phyloP scores from a whole-genome alignment of 2,888 invertebrate genomes.

The Nemotelus nigrinus region DNA sequence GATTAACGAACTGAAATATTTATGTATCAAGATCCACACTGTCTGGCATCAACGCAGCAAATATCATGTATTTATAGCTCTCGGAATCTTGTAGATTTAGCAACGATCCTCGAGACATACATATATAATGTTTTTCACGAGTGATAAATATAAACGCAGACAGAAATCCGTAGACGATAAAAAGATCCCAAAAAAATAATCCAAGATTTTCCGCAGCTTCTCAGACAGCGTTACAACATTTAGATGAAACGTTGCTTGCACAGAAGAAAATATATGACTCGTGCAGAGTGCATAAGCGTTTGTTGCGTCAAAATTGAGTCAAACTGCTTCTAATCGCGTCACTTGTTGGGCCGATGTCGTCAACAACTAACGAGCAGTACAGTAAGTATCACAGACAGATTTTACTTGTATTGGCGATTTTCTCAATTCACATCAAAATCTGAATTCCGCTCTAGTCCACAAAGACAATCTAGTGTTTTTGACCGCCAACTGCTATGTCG shows the following conservation, averaged over 20 bases:
- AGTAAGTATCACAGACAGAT: no score
- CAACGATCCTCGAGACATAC: background rate
- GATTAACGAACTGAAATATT: conserved; percentile 10
- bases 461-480: background rate
- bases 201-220: background rate
- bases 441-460: no score
- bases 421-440: no score
- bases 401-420: no score
- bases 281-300: no score
- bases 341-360: no score
- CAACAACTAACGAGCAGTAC: no score
- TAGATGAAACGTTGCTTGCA: no score
- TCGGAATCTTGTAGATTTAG: conserved; percentile 12
- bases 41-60: conserved; percentile 23
- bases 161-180: conserved; percentile 37
- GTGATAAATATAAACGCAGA: conserved; percentile 38
- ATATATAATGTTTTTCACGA: background rate
- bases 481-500: conserved; percentile 15
- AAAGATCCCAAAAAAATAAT: background rate
- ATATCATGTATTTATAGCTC: no score
- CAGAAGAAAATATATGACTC: no score
- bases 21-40: conserved; percentile 26
- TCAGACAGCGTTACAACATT: background rate
- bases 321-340: no score
- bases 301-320: no score